Base-by-base conservation (phyloP, 2,113 vertebrate genomes). In the Anoura caudifer region DNA sequence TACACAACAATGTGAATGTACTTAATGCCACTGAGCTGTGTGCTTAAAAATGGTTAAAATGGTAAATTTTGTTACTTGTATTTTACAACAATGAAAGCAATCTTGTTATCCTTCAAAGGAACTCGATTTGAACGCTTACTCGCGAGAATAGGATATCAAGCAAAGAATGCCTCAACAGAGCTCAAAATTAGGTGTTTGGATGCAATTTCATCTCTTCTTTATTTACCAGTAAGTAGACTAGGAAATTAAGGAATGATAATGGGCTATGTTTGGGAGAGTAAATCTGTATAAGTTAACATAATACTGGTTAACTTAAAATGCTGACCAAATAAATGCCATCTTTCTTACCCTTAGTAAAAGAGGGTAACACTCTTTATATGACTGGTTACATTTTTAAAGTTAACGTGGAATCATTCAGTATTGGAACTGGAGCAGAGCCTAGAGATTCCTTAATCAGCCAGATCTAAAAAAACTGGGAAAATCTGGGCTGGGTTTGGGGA, bases 181-280 rank as follows among this genome's bases (percentile, higher is more conserved):
- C 87, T 99, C 89, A 98, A 99, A 82, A 98, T 99, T 7, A 99
- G 99, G 26, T 99, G 99, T 96, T 95, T 99, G 95, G 99, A 99
- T 43, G 99, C 99, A 0, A 95, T 99, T 88, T 98, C 99, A 1
- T 98, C 99, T 76, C 98, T 99, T 56, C 98, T 99, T 43, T 98
- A 98, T 75, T 97, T 99, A 90, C 98, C 99, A 97, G 99, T 99
- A 97, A 98, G 98, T 98, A 69, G 45, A 50, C 16, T 47, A 24
- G 36, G 65, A 91, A 96, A 47, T 90, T 61, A 87, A 72, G 43
- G 59, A 83, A 83, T 24, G 36, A 17, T 14, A 33, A 0, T 69
- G 22, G 75, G 63, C 4, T 72, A 19, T 82, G 11, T 79, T 50
- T 90, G 77, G 63, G 65, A 83, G 22, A 73, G 20, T 80, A 41